These are phyloP conservation scores for Syngnathus acus DNA, from an alignment of 2,797 vertebrate genomes.

Conservation along the genomic window DNA sequence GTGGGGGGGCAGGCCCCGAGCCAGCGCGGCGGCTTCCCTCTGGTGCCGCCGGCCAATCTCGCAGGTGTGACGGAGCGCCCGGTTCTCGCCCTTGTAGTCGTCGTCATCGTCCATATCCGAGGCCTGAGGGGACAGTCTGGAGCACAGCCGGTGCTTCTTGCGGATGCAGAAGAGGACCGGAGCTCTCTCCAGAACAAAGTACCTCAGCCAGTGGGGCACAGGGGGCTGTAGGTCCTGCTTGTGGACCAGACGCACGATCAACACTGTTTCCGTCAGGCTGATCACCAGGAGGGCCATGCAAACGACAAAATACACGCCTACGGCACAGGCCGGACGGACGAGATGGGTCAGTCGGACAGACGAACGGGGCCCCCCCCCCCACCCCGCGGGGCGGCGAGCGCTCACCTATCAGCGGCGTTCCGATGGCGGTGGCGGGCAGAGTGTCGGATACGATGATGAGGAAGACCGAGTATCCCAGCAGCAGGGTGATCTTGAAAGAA, in stretches of 20 bases:
- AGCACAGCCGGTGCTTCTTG: conserved; percentile 66
- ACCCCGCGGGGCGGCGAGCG: no score
- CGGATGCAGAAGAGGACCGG: conserved; percentile 78
- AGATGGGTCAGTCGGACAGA: not conserved
- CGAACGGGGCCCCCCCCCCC: not conserved
- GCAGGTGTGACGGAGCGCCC: conserved; percentile 55
- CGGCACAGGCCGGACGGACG: not conserved
- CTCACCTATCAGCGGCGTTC: conserved; percentile 89
- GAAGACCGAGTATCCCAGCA: conserved; percentile 97
- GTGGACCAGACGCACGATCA: conserved; percentile 91
- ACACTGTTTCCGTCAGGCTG: conserved; percentile 89
- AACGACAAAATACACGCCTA: conserved; percentile 95
- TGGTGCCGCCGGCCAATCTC: conserved; percentile 52
- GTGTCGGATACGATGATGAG: conserved; percentile 97
- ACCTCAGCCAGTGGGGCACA: conserved; percentile 82
- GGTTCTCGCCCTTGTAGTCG: conserved; percentile 62
- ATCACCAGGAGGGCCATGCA: conserved; percentile 97
- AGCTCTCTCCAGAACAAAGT: conserved; percentile 77
- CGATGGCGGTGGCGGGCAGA: conserved; percentile 87
- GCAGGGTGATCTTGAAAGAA: conserved; percentile 95
- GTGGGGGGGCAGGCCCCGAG: conserved; percentile 28
- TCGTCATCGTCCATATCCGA: conserved; percentile 63
- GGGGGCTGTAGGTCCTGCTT: conserved; percentile 90
- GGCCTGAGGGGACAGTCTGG: conserved; percentile 26
- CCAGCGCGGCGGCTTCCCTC: conserved; percentile 37